Percentiles rank a stretch among this genome's conserved stretches.
Evolutionary conservation across 2,888 invertebrate genomes (phyloP).

Genomic region (Rhagium mordax): DNA sequence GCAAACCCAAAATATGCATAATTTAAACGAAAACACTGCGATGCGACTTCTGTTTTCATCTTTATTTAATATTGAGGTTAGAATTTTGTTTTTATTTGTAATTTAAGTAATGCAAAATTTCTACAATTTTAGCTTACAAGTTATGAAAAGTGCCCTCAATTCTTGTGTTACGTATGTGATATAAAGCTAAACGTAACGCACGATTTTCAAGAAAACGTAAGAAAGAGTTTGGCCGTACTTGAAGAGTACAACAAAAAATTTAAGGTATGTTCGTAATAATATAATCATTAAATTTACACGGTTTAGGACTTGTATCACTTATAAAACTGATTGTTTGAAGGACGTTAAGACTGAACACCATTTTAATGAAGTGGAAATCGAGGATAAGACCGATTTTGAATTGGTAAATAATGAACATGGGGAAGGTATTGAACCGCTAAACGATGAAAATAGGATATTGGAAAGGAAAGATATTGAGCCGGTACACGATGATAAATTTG

Average conservation of each 20-base stretch:
- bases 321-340: too few species aligned
- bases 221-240: slow-evolving; percentile 29
- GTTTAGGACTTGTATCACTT: too few species aligned
- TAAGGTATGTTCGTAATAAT: slow-evolving; percentile 12
- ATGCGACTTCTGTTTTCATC: slow-evolving; percentile 33
- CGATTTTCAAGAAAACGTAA: slow-evolving; percentile 39
- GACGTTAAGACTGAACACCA: too few species aligned
- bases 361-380: too few species aligned
- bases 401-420: too few species aligned
- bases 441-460: too few species aligned
- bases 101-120: slow-evolving; percentile 15
- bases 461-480: neutral
- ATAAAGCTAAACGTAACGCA: slow-evolving; percentile 35
- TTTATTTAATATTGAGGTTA: slow-evolving; percentile 47
- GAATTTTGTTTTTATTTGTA: slow-evolving; percentile 32
- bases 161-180: slow-evolving; percentile 41
- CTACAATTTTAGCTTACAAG: slow-evolving; percentile 41
- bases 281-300: neutral
- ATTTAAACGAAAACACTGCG: slow-evolving; percentile 31
- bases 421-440: too few species aligned
- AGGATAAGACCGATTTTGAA: too few species aligned
- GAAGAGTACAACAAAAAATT: slow-evolving; percentile 10
- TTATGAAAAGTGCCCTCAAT: slow-evolving; percentile 29
- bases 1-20: slow-evolving; percentile 30
- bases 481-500: neutral